phyloP scores from a whole-genome alignment of 2,888 invertebrate species.

The Argyra leucocephala region DNA sequence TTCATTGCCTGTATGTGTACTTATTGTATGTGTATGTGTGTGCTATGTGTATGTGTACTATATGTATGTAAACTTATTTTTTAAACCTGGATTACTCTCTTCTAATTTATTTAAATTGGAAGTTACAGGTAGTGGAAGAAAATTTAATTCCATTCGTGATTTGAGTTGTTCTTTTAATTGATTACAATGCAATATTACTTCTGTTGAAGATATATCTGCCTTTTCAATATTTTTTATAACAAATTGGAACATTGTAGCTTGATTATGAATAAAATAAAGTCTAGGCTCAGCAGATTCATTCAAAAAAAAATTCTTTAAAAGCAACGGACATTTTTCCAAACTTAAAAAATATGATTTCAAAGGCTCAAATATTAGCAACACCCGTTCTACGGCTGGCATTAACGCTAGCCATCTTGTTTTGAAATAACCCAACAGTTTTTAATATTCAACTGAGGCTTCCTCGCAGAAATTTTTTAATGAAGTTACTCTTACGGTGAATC shows the following conservation, averaged over 20 bases:
- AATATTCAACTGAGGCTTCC: slow-evolving; percentile 16
- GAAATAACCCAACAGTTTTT: slow-evolving; percentile 10
- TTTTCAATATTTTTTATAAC: slow-evolving; percentile 9
- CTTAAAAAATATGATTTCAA: slow-evolving; percentile 12
- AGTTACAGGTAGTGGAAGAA: neutral
- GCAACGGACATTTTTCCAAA: neutral
- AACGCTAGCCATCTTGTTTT: slow-evolving; percentile 12
- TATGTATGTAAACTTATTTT: neutral
- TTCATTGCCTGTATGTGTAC: too few relatives aligned
- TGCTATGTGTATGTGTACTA: too few relatives aligned
- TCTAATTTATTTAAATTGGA: neutral
- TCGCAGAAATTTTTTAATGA: slow-evolving; percentile 27
- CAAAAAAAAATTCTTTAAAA: slow-evolving; percentile 1
- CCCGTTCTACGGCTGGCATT: slow-evolving; percentile 9
- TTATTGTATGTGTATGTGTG: too few relatives aligned
- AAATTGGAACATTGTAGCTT: slow-evolving; percentile 1
- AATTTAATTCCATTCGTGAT: neutral
- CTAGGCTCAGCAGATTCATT: neutral
- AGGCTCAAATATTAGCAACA: slow-evolving; percentile 2
- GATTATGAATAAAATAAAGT: slow-evolving; percentile 10
- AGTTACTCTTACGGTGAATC: neutral
- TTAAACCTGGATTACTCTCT: neutral
- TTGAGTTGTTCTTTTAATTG: neutral
- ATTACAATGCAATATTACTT: neutral
- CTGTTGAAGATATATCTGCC: neutral